Conservation (phyloP, 2,113 vertebrate species). For the Microcebus tavaratra region DNA sequence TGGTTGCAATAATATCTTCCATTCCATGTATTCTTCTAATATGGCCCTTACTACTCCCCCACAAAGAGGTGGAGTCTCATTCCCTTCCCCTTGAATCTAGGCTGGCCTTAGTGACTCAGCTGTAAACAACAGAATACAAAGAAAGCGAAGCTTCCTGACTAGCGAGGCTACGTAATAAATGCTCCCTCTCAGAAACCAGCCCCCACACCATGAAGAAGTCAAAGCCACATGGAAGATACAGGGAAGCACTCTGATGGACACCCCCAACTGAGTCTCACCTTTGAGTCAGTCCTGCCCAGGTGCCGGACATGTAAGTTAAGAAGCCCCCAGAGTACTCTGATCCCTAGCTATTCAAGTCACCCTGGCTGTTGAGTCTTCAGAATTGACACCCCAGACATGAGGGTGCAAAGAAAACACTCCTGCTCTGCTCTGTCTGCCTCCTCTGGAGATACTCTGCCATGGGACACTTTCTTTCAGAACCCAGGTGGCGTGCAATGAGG, state of each 20-base stretch:
- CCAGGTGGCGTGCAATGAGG: neutral
- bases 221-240: neutral
- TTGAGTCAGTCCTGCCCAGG: neutral
- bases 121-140: neutral
- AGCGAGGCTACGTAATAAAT: neutral
- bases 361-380: neutral
- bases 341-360: neutral
- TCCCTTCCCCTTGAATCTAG: neutral
- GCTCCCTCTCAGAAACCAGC: neutral
- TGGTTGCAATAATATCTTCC: neutral
- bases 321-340: neutral
- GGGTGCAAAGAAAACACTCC: neutral
- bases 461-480: neutral
- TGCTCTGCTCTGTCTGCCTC: neutral
- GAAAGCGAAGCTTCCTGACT: neutral
- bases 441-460: neutral
- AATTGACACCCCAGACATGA: neutral
- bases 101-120: neutral
- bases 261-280: neutral
- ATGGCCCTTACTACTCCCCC: neutral
- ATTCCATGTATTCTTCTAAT: neutral
- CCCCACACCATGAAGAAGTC: neutral
- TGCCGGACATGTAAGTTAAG: neutral
- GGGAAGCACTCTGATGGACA: neutral
- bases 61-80: neutral